Base-by-base conservation (phyloP, 2,797 vertebrate genomes). In the Taenioides sp. region DNA sequence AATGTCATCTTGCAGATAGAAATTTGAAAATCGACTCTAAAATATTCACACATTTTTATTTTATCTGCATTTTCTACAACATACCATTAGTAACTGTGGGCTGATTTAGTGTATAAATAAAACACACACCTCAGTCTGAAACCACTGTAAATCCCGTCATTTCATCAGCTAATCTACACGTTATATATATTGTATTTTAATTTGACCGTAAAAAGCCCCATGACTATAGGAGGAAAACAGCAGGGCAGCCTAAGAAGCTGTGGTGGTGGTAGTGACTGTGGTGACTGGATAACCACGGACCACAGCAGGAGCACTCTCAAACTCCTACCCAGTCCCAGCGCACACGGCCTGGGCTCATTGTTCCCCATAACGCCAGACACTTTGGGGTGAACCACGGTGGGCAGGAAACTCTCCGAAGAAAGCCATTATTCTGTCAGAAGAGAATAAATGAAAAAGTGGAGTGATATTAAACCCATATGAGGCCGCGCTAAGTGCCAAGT, bases 401-500 rank as follows among this genome's bases (percentile, higher is more conserved):
- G 83, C 78, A 89, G 83, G 83, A 88, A 87, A 87, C 61, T 83
- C 87, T 87, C 86, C 88, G 87, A 88, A 91, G 87, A 81, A 80
- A 61, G 86, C 79, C 78, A 89, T 92, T 90, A 90, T 87, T 88
- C 88, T 91, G 88, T 91, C 90, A 91, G 80, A 83, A 81, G 77
- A 83, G 87, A 87, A 90, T 92, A 91, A 92, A 90, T 86, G 84
- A 90, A 86, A 84, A 85, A 86, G 34, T 82, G 87, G 85, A 82
- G 74, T 74, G 84, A 92, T 93, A 92, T 93, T 90, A 87, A 94
- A 94, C 82, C 91, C 92, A 93, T 92, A 93, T 94, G 93, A 93
- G 90, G 83, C 84, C 80, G 68, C 71, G 67, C 23, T 66, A 69
- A 88, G 83, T 89, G 89, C 87, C 90, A 90, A 88, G 84, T 55